Percentiles rank a stretch among this genome's conserved stretches.
These are phyloP conservation scores for Phyllotis vaccarum DNA, from an alignment of 2,797 vertebrate genomes.

Conservation along the genomic window DNA sequence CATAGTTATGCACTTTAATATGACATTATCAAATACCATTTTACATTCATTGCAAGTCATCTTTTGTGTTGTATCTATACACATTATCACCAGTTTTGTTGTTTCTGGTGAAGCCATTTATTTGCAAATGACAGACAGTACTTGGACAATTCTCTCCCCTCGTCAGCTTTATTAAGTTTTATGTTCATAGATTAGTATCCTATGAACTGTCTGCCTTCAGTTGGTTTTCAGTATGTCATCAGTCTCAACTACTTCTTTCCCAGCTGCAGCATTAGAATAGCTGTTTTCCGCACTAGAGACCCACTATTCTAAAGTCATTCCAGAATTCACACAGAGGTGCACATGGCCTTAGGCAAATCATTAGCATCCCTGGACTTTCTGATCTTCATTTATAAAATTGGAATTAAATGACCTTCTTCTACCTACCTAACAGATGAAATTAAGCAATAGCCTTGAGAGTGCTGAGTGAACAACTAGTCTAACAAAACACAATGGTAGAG, in stretches of 20 bases:
- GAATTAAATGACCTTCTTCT: conserved; percentile 62
- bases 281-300: background rate
- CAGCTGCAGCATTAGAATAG: background rate
- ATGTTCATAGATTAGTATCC: background rate
- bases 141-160: background rate
- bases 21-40: background rate
- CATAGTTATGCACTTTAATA: background rate
- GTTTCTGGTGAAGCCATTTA: conserved; percentile 20
- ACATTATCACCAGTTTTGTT: background rate
- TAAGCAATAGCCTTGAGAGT: conserved; percentile 46
- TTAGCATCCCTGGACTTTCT: conserved; percentile 49
- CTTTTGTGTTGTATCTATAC: background rate
- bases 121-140: conserved; percentile 36
- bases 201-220: conserved; percentile 9
- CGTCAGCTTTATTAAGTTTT: conserved; percentile 35
- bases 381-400: conserved; percentile 49
- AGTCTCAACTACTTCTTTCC: background rate
- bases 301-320: conserved; percentile 2
- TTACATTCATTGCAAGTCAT: background rate
- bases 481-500: background rate
- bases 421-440: conserved; percentile 50
- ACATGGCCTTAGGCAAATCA: conserved; percentile 39
- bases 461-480: background rate
- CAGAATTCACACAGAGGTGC: conserved; percentile 24
- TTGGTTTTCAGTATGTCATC: conserved; percentile 34